Base-by-base conservation (phyloP, 2,888 invertebrate species). In the Heliothis peltigera region DNA sequence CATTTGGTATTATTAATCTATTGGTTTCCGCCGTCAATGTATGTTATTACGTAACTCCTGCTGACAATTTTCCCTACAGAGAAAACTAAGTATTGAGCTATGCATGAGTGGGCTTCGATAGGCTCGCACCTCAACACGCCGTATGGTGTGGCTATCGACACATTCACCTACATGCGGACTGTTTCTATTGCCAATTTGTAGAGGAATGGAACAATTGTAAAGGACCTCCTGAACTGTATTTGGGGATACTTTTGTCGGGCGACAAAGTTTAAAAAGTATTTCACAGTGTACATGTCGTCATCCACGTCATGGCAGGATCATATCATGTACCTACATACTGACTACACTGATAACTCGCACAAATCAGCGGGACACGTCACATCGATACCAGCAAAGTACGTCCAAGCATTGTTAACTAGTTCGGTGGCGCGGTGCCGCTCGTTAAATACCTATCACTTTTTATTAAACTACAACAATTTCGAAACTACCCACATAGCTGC, bases 401-500 rank as follows among this genome's bases (percentile, higher is more conserved):
- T 64, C 59, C 53, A 58, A 61, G 67, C 62, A 59, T 62, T 55
- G 51, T 61, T 42, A 54, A 71, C 67, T 77, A 76, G 69, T 19
- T 39, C 3, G 32, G 10, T 32, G 32, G 32, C 32, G 25, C 25
- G 25, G 25, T n/a, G n/a, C n/a, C n/a, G n/a, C n/a, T n/a, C 84
- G 84, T 90, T 90, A 91, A 91, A 92, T 94, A n/a, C n/a, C n/a
- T n/a, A 92, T 89, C 83, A 90, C 84, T 92, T 93, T n/a, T 92
- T 94, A 94, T 93, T 93, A 92, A 93, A 93, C 86, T 79, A 84
- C 85, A 85, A 91, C 89, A 85, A 90, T 91, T 92, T 92, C 82
- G 91, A 91, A 94, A 93, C 92, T 92, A 93, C 91, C 92, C 91
- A 91, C 92, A 92, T 91, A 86, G 43, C 79, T 79, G 70, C 81